Base-by-base conservation (phyloP, 2,888 invertebrate species). In the Metopia argyrocephala region DNA sequence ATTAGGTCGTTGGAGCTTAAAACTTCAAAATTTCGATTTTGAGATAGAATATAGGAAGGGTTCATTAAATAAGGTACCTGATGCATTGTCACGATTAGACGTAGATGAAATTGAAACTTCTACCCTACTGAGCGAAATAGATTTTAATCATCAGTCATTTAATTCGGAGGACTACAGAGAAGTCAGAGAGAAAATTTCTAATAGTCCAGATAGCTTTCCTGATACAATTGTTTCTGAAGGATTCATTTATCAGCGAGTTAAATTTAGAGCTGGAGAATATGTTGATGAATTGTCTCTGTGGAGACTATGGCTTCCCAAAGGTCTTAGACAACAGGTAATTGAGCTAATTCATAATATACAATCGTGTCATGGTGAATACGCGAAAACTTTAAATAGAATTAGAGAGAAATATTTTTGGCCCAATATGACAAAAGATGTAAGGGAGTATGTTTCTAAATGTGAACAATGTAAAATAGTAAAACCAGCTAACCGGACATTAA, bases 361-460 rank as follows among this genome's bases (percentile, higher is more conserved):
- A 6, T 64, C 64, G 1, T 64, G 64, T 64, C 75, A 76, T 27
- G 66, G 61, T 7, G 75, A 62, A 0, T 31, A 45, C 9, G 48
- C 18, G 2, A 76, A 76, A 52, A 68, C 75, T 1, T 23, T 62
- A 7, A 21, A 18, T 1, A 2, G 52, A 4, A 45, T 76, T 2
- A 15, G 57, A 15, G 15, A 52, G 6, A 46, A 52, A 27, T 74
- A 27, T n/a, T 74, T 56, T 21, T 74, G 76, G 69, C 62, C 76
- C 3, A 52, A 52, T 15, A 68, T 76, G 76, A 20, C 28, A 12
- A 45, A 27, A 18, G 66, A 66, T 20, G 12, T 66, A 12, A 66
- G 54, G 38, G n/a, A 3, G 2, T 66, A 20, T 31, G 15, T 54
- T 12, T 12, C n/a, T 12, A 66, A 31, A 9, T 66, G 66, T 45